Base-by-base conservation (phyloP, 2,888 invertebrate genomes). In the Drosophila cognata region DNA sequence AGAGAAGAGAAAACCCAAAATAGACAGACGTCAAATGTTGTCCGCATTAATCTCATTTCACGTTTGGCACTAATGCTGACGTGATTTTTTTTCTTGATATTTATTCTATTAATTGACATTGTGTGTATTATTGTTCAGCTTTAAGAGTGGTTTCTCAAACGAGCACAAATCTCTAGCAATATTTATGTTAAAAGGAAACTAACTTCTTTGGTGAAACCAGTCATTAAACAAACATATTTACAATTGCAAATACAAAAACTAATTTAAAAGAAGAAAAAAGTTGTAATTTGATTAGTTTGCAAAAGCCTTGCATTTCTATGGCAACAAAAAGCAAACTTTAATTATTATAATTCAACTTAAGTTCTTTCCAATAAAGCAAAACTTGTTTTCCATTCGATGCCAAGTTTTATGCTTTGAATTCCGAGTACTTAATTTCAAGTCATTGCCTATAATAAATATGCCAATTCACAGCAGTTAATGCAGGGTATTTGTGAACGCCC, bases 1-100 rank as follows among this genome's bases (percentile, higher is more conserved):
- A 10, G 57, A 10, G n/a, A 16, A 3, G 29, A n/a, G 41, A 21
- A 46, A 18, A 35, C 25, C 16, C 51, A 51, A 65, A 67, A 51
- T 58, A 71, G 41, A 78, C 65, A 71, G 38, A 79, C 82, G 86
- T 85, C 84, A 84, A 87, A 74, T 71, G 75, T 72, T 69, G 74
- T 76, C 76, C 71, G 73, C 79, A 89, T 81, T 90, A 85, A 90
- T 88, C 88, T 86, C 83, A 68, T 82, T 80, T 76, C 71, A 71
- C 79, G 77, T 82, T 70, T 64, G 76, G 55, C 66, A 74, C 74
- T 79, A 88, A 88, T 88, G 85, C 88, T 82, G 85, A 82, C 67
- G 69, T 82, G 88, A 84, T 81, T 70, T 71, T 57, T 55, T 31
- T 51, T 28, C 71, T 71, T 46, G 64, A 64, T 78, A 74, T 82